Percentiles rank a stretch among this genome's conserved stretches.
phyloP scores from a whole-genome alignment of 2,888 invertebrate genomes.

The Drosophila helvetica region DNA sequence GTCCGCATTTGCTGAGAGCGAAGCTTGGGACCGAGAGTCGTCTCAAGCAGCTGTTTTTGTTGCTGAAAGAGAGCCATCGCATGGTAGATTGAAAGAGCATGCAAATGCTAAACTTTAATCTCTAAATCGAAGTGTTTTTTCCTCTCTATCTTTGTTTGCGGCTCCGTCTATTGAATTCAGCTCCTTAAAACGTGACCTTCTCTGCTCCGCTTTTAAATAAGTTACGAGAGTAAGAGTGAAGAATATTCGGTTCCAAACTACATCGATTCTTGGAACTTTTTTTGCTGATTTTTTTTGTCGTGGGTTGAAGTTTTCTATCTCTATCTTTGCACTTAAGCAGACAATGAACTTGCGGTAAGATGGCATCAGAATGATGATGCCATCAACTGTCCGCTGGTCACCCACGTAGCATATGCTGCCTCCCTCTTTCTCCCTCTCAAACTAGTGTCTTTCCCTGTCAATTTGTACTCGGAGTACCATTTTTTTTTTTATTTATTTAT shows the following conservation, averaged over 20 bases:
- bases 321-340: constrained; percentile 30
- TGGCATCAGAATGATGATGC: constrained; percentile 39
- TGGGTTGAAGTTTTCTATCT: neutral
- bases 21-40: too few species aligned
- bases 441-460: neutral
- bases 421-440: neutral
- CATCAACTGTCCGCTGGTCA: constrained; percentile 39
- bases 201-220: too few species aligned
- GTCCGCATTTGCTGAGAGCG: too few species aligned
- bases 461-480: neutral
- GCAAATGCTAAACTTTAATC: too few species aligned
- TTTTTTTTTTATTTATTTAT: constrained; percentile 40
- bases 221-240: neutral
- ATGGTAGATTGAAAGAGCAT: too few species aligned
- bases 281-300: neutral
- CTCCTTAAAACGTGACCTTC: too few species aligned
- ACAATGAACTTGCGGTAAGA: constrained; percentile 53
- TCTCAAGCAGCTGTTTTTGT: too few species aligned
- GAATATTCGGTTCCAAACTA: neutral
- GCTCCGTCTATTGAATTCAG: too few species aligned
- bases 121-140: too few species aligned
- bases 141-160: too few species aligned
- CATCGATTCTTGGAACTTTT: too few species aligned
- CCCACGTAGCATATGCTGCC: constrained; percentile 3
- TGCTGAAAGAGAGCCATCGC: too few species aligned